Base-by-base conservation (phyloP, 1,140 invertebrate species). In the Samia ricini region DNA sequence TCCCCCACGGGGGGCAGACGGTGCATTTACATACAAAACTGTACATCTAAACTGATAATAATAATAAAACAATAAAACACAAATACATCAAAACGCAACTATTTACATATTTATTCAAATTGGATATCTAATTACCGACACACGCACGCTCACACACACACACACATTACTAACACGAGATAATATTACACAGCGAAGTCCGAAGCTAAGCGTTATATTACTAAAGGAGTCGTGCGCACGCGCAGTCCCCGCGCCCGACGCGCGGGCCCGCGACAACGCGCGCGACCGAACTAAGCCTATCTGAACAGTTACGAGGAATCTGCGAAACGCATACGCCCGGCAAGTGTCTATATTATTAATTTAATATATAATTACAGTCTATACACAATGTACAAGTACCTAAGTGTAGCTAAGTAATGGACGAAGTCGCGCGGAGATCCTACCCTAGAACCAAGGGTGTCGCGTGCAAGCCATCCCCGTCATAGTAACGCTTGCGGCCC, bases 351-450 rank as follows among this genome's bases (percentile, higher is more conserved):
- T 19, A 56, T n/a, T n/a, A n/a, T n/a, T n/a, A n/a, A n/a, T n/a
- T n/a, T n/a, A n/a, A n/a, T 5, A 56, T 36, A 42, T 12, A 42
- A 42, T 15, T 4, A 48, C 10, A 24, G 61, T 51, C 42, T 81
- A 78, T 80, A 77, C 74, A 81, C 72, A 76, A 79, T 81, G 69
- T 81, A 85, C 79, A 81, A 75, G 64, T 74, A 72, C 68, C 76
- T 79, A 80, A 65, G 69, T 74, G 72, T 81, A 76, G 76, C 79
- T 78, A 74, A 67, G 66, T 68, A 72, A 76, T 85, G 82, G 82
- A 85, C 82, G 80, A 81, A 80, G 74, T 76, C 68, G 71, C 72
- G 71, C 69, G 61, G 66, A 62, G 70, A 69, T 64, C 65, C 72
- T 74, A 78, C 55, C 49, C 63, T 71, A 64, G 33, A 23, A 18